Evolutionary conservation across 2,888 invertebrate genomes (phyloP), one percentile per base, ranked within the genome.

Genomic region (Eurois occulta): DNA sequence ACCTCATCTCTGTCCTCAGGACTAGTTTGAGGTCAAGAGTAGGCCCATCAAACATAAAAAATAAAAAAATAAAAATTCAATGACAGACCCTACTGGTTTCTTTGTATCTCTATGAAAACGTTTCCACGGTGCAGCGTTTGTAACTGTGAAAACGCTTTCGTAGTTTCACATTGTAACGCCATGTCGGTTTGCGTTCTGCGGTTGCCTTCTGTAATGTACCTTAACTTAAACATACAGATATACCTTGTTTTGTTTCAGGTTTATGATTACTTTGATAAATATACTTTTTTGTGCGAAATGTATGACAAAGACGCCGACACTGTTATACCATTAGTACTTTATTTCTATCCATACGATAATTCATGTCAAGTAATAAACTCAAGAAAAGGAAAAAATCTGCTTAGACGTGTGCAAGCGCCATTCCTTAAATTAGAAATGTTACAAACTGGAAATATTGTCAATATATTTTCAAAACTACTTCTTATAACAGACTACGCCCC

Each of bases 231-330:
- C n/a, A n/a, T n/a, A 55, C n/a, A 1, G 11, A 24, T 48, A 21
- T 11, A n/a, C n/a, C n/a, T 55, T 80, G 64, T 90, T 91, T 55
- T 80, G 64, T 90, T 91, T 52, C 89, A 95, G 95, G 94, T 95
- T 18, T 96, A 93, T 88, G 97, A 97, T 85, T 97, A 97, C 90
- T 96, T 95, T 80, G 97, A 97, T 83, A 97, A 97, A 90, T 94
- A 97, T 73, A 95, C 95, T 28, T 98, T 98, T 93, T 91, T 97
- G 67, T 98, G 98, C 43, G 98, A 99, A 94, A 99, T 99, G 99
- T 98, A 97, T 92, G 98, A 99, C 91, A 97, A 97, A 88, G 97
- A 98, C 80, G 97, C 98, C 0, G 97, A 97, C 41, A 95, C 98
- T 72, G 95, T 98, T 8, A 97, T 98, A 84, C 97, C 97, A 86